Evolutionary conservation across 2,797 vertebrate genomes (phyloP).

Genomic region (Selene dorsalis): DNA sequence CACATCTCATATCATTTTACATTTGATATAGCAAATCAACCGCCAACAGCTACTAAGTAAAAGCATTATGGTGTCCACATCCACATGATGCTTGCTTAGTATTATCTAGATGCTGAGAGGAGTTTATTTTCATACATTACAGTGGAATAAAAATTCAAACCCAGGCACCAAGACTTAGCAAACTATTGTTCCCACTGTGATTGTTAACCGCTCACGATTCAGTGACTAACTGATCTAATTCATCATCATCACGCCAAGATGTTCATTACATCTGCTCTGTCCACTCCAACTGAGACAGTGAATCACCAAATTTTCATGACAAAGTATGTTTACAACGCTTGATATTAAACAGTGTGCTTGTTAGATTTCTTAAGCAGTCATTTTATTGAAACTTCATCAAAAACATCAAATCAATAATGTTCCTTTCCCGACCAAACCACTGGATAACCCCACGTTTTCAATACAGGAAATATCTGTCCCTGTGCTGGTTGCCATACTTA

Average conservation of each 20-base stretch:
- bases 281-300: not conserved
- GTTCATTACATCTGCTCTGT: not conserved
- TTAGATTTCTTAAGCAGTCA: not conserved
- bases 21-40: not conserved
- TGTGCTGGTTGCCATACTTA: conserved; percentile 64
- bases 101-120: not conserved
- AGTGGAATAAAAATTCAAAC: not conserved
- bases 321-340: not conserved
- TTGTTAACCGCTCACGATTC: not conserved
- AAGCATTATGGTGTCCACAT: not conserved
- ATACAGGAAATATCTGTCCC: not conserved
- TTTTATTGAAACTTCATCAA: not conserved
- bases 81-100: not conserved
- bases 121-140: not conserved
- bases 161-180: not conserved
- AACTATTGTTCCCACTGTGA: not conserved
- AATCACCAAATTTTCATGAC: not conserved
- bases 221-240: not conserved
- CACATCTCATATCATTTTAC: conserved; percentile 1
- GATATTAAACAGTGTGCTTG: not conserved
- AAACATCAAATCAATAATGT: not conserved
- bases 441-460: too few species aligned
- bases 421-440: not conserved
- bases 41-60: not conserved
- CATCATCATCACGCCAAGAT: not conserved